Evolutionary conservation across 1,140 invertebrate genomes (phyloP).

Genomic region (Dolichoris vasculosae): DNA sequence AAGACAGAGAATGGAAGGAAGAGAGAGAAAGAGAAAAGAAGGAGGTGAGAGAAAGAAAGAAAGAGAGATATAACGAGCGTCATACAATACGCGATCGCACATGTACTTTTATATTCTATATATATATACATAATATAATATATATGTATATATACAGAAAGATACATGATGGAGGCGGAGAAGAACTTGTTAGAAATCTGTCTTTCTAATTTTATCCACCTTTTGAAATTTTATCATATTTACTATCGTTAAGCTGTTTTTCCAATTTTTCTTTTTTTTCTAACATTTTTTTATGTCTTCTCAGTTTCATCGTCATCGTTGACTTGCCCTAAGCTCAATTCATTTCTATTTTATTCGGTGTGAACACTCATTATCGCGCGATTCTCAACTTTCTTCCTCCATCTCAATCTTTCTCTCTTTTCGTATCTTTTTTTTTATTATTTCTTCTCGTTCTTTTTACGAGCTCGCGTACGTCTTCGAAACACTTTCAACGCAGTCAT

Average conservation of each 20-base stretch:
- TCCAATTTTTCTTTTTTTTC: not conserved
- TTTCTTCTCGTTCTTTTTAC: not conserved
- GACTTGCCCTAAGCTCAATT: not conserved
- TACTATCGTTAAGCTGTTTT: not conserved
- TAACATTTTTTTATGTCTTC: slow-evolving; percentile 11
- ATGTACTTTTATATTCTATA: not conserved
- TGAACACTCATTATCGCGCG: not conserved
- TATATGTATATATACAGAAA: not conserved
- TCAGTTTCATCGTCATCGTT: not conserved
- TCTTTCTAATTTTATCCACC: slow-evolving; percentile 38
- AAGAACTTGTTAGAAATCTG: slow-evolving; percentile 35
- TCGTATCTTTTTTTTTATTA: not conserved
- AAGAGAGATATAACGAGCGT: slow-evolving; percentile 4
- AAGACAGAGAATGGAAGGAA: not conserved
- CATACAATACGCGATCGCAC: slow-evolving; percentile 16
- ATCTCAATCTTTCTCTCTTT: not conserved
- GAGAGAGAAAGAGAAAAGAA: not conserved
- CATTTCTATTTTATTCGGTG: slow-evolving; percentile 30
- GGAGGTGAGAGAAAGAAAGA: not conserved
- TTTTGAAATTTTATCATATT: slow-evolving; percentile 18
- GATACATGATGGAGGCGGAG: not conserved
- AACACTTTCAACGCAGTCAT: slow-evolving; percentile 19
- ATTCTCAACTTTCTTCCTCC: not conserved
- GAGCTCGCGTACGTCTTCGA: not conserved
- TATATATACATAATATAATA: not conserved